A percentile compares a stretch with the other conserved stretches of the same genome.
phyloP scores from a whole-genome alignment of 2,888 invertebrate genomes.

The Agapostemon virescens region DNA sequence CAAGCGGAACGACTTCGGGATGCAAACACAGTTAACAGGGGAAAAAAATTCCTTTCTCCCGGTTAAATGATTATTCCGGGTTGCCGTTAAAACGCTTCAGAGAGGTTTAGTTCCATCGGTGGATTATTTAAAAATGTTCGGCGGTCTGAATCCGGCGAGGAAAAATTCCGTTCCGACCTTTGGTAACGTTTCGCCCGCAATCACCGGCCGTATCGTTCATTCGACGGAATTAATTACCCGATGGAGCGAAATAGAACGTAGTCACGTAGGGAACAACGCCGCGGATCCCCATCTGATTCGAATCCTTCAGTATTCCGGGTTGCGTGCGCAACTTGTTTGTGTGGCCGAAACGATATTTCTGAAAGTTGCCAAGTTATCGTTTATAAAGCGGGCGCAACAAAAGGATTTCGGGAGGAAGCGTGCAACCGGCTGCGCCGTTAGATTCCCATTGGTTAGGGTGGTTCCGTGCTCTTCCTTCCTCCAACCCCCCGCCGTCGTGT shows the following conservation, averaged over 20 bases:
- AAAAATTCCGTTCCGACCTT: background rate
- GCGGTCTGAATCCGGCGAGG: no score
- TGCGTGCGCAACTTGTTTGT: background rate
- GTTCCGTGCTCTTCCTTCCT: background rate
- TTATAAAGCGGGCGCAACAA: constrained; percentile 13
- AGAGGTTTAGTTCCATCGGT: constrained; percentile 13
- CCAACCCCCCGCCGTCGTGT: background rate
- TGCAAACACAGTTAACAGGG: background rate
- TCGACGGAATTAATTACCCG: constrained; percentile 24
- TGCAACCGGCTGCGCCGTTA: background rate
- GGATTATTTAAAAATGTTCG: constrained; percentile 12
- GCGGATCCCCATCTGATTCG: background rate
- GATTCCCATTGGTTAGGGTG: constrained; percentile 25
- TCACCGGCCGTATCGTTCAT: constrained; percentile 14
- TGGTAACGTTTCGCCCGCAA: background rate
- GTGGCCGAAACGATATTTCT: constrained; percentile 20
- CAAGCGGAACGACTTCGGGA: background rate
- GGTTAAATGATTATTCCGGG: background rate
- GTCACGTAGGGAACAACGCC: background rate
- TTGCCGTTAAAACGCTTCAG: background rate
- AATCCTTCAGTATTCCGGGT: background rate
- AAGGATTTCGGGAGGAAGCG: constrained; percentile 9
- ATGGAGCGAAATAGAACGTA: constrained; percentile 4
- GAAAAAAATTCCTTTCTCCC: background rate
- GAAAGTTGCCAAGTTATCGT: constrained; percentile 15